A percentile compares a stretch with the other conserved stretches of the same genome.
Evolutionary conservation across 2,113 vertebrate genomes (phyloP).

Genomic region (Scomber colias): DNA sequence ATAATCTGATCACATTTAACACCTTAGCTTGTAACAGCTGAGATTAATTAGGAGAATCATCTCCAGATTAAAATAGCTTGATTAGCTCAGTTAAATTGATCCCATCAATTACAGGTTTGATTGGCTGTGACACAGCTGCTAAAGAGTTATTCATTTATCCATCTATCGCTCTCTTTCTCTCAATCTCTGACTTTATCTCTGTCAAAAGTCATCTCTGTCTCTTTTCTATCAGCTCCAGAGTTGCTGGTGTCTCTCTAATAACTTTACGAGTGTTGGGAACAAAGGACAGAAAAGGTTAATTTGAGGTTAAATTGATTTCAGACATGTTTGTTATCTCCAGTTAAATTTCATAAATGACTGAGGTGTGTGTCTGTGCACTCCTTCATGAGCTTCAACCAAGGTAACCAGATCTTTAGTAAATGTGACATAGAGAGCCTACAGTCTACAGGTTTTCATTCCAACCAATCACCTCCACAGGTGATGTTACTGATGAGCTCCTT

Average conservation of each 20-base stretch:
- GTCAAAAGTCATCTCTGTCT: background rate
- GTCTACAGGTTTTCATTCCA: background rate
- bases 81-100: conserved; percentile 65
- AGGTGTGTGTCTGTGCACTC: background rate
- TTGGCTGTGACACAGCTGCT: conserved; percentile 57
- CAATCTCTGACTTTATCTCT: background rate
- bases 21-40: conserved; percentile 55
- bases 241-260: conserved; percentile 8
- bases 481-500: background rate
- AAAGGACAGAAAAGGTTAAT: conserved; percentile 2
- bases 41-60: conserved; percentile 62
- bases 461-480: background rate
- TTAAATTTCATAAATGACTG: conserved; percentile 1
- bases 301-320: conserved; percentile 5
- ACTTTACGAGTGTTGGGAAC: background rate
- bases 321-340: background rate
- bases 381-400: no score
- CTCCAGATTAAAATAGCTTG: conserved; percentile 51
- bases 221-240: background rate
- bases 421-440: no score
- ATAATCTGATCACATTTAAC: conserved; percentile 41
- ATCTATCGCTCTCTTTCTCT: conserved; percentile 9
- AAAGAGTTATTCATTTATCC: conserved; percentile 41
- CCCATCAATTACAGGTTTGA: conserved; percentile 68
- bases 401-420: no score